These are phyloP conservation scores for Bombus pascuorum DNA, from an alignment of 1,140 invertebrate genomes.

Conservation along the genomic window DNA sequence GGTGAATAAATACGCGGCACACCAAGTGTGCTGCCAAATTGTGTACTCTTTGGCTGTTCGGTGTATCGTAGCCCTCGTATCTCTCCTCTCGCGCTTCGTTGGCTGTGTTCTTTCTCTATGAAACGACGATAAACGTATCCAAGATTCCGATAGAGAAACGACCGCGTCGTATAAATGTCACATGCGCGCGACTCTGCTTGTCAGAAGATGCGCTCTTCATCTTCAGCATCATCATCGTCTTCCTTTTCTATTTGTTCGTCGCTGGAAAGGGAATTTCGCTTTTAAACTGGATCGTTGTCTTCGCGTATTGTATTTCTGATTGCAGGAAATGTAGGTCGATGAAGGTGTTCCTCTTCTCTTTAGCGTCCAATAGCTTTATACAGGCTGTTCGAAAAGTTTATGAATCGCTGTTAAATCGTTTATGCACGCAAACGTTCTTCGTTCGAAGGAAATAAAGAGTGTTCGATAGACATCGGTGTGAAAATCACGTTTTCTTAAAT, in stretches of 20 bases:
- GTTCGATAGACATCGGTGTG: not conserved
- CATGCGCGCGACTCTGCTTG: not conserved
- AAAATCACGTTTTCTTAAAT: not conserved
- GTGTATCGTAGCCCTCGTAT: constrained; percentile 11
- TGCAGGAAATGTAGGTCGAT: constrained; percentile 7
- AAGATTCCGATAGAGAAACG: not conserved
- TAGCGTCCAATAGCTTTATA: not conserved
- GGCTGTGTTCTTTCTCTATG: not conserved
- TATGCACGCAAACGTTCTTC: too few species aligned
- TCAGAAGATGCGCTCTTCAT: not conserved
- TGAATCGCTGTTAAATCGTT: not conserved
- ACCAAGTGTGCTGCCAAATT: not conserved
- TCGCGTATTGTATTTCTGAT: not conserved
- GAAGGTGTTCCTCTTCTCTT: not conserved
- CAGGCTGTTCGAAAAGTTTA: not conserved
- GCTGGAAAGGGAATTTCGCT: not conserved
- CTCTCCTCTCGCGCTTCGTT: constrained; percentile 9
- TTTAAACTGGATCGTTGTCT: not conserved
- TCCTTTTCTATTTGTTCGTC: not conserved
- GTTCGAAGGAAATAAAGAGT: not conserved
- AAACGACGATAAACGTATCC: not conserved
- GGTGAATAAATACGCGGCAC: not conserved
- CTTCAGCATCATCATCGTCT: not conserved
- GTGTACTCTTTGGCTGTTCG: constrained; percentile 1
- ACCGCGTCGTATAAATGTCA: not conserved